phyloP scores from a whole-genome alignment of 92 coral and sea anemone genomes.

The Chrysogorgia sp. region DNA sequence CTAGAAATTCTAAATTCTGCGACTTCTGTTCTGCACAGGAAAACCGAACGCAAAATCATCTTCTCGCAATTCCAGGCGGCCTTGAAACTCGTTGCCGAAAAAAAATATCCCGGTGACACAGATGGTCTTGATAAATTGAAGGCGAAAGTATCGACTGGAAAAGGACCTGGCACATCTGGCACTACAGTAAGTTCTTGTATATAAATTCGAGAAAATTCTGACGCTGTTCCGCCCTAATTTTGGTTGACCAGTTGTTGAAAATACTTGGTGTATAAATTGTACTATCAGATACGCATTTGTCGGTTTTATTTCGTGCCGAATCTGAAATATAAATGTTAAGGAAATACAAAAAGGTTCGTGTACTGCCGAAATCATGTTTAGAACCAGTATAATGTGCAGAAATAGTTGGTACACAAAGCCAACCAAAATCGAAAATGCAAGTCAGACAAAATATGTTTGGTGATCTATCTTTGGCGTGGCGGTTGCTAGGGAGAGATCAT shows the following conservation, averaged over 20 bases:
- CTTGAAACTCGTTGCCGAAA: conserved; percentile 74
- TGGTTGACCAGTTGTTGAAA: too few species aligned
- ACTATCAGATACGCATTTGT: too few species aligned
- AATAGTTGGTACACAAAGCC: too few species aligned
- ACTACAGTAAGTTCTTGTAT: conserved; percentile 69
- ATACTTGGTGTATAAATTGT: too few species aligned
- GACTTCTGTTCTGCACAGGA: conserved; percentile 52
- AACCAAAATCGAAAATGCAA: conserved; percentile 9
- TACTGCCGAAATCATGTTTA: too few species aligned
- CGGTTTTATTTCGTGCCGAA: too few species aligned
- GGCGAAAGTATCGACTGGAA: conserved; percentile 73
- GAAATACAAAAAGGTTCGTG: too few species aligned
- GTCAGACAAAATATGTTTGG: neutral
- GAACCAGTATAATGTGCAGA: too few species aligned
- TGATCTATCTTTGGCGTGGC: conserved; percentile 24
- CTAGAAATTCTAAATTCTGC: neutral
- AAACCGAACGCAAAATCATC: conserved; percentile 81
- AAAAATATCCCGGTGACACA: conserved; percentile 61
- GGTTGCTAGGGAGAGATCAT: conserved; percentile 27
- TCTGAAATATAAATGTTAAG: too few species aligned
- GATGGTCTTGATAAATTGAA: conserved; percentile 37
- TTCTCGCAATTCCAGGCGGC: conserved; percentile 75
- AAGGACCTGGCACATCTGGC: conserved; percentile 78
- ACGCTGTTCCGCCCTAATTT: too few species aligned
- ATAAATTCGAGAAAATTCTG: too few species aligned